A percentile compares a stretch with the other conserved stretches of the same genome.
Conservation (phyloP, 1,140 invertebrate species). For the Anthonomus grandis region DNA sequence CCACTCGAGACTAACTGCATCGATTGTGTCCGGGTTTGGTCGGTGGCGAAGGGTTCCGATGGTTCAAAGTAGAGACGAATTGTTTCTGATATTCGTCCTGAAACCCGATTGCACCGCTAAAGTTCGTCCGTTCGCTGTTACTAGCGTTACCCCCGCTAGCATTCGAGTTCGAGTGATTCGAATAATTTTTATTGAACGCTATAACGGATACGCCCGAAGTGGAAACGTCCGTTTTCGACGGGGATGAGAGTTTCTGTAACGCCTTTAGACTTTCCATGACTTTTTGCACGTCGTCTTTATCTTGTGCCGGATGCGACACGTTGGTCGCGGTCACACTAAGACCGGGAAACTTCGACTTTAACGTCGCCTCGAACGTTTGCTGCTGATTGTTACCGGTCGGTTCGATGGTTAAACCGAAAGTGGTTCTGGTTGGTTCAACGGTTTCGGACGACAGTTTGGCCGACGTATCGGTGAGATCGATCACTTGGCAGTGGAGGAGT, state of each 20-base stretch:
- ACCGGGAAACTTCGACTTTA: slow-evolving; percentile 11
- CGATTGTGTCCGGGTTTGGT: slow-evolving; percentile 26
- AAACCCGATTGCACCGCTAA: slow-evolving; percentile 30
- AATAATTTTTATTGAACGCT: slow-evolving; percentile 44
- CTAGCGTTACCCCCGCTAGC: slow-evolving; percentile 12
- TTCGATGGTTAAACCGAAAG: too few species aligned
- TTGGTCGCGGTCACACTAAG: slow-evolving; percentile 10
- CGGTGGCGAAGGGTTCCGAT: slow-evolving; percentile 14
- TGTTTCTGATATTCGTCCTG: slow-evolving; percentile 47
- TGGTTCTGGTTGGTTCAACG: too few species aligned
- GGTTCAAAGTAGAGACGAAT: slow-evolving; percentile 37
- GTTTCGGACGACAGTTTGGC: background rate
- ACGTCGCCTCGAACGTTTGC: background rate
- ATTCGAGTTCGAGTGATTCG: slow-evolving; percentile 24
- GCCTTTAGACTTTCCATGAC: slow-evolving; percentile 45
- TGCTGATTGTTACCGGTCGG: background rate
- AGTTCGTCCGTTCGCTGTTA: slow-evolving; percentile 10
- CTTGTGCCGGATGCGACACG: slow-evolving; percentile 13
- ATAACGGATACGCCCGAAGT: slow-evolving; percentile 43
- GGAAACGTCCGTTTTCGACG: slow-evolving; percentile 23
- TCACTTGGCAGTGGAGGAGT: slow-evolving; percentile 38
- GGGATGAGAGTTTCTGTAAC: slow-evolving; percentile 42
- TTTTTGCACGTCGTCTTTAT: slow-evolving; percentile 43
- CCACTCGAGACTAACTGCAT: slow-evolving; percentile 43
- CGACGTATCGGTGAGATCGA: slow-evolving; percentile 37